Base-by-base conservation (phyloP, 2,113 vertebrate genomes). In the Sterrhoptilus dennistouni region DNA sequence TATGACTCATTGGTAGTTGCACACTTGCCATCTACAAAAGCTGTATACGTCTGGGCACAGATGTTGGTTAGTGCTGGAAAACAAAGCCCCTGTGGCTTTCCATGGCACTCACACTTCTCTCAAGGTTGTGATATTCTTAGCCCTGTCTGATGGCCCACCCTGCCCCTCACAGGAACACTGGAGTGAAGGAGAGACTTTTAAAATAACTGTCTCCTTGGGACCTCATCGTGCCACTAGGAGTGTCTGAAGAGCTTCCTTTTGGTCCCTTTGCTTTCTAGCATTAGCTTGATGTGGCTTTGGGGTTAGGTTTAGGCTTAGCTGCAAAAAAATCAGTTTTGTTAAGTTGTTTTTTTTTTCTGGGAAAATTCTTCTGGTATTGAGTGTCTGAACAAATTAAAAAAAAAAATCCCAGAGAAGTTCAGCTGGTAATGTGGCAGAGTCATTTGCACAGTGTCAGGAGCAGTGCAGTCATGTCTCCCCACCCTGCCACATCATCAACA, bases 371-470 rank as follows among this genome's bases (percentile, higher is more conserved):
- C 38, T 83, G 66, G 11, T 91, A 50, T 77, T 83, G 49, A 17
- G 42, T 75, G 69, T 45, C 31, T 78, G 27, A 75, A 69, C 9
- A 72, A 57, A 31, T 8, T 38, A 20, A 28, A 22, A 31, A 33
- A 22, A 27, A 57, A 92, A 92, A 45, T 88, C 35, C 76, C 56
- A 38, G 63, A 42, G 24, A 83, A 88, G 47, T 92, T 83, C 40
- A 92, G 88, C 79, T 93, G 92, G 74, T 90, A 86, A 88, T 2
- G 8, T 21, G n/a, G 56, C 4, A 7, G 63, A 91, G 54, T 90
- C 53, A 86, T 88, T 54, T 94, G 66, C 75, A 9, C 29, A 76
- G 77, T 76, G 91, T 74, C 38, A 36, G 87, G 57, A 89, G 29
- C 12, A 4, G 21, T 1, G 63, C 78, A 93, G 75, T 93, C 92